These are phyloP conservation scores for Mactromeris polynyma DNA, from an alignment of 2,888 invertebrate genomes.

Conservation along the genomic window DNA sequence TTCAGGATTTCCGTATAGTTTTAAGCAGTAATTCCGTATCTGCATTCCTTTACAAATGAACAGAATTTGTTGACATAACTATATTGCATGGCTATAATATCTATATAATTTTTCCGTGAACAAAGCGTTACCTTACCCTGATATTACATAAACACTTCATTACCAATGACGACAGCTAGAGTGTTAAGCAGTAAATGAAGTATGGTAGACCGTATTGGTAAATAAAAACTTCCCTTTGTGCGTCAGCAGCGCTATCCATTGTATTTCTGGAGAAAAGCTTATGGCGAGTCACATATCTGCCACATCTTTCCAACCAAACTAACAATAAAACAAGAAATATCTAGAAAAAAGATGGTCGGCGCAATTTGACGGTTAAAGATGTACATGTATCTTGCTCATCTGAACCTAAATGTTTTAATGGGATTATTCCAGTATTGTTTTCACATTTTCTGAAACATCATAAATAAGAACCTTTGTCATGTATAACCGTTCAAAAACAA, in stretches of 20 bases:
- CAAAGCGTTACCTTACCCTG: background rate
- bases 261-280: background rate
- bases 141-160: background rate
- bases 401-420: too few relatives aligned
- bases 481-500: too few relatives aligned
- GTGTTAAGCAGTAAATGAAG: background rate
- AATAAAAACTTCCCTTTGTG: background rate
- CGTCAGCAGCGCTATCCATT: background rate
- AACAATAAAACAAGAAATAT: too few relatives aligned
- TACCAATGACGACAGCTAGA: background rate
- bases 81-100: background rate
- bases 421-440: too few relatives aligned
- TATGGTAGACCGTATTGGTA: background rate
- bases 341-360: too few relatives aligned
- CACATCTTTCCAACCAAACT: background rate
- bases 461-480: too few relatives aligned
- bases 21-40: background rate
- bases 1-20: background rate
- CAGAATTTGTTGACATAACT: background rate
- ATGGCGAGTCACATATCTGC: background rate
- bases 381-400: too few relatives aligned
- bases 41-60: background rate
- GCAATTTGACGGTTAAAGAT: too few relatives aligned
- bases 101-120: background rate
- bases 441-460: background rate